Evolutionary conservation across 2,113 vertebrate genomes (phyloP).

Genomic region (Oncorhynchus nerka): DNA sequence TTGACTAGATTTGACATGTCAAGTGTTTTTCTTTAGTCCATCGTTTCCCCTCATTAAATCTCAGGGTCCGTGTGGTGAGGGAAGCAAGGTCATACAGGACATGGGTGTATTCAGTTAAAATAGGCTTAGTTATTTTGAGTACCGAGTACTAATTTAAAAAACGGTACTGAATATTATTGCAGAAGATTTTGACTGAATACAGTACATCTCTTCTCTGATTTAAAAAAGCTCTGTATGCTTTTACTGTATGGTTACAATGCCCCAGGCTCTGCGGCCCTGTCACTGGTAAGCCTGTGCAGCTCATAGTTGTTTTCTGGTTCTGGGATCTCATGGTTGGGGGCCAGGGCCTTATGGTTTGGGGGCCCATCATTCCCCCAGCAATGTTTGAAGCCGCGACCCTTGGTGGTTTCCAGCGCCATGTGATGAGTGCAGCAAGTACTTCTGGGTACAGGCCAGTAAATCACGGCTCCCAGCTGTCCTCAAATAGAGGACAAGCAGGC

Average conservation of each 20-base stretch:
- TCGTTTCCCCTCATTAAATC: not conserved
- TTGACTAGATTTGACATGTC: not conserved
- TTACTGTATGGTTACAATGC: too few relatives aligned
- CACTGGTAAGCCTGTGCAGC: not conserved
- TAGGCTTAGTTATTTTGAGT: not conserved
- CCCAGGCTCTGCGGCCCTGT: not conserved
- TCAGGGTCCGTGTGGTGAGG: not conserved
- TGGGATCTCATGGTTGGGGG: conserved; percentile 9
- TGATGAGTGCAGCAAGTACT: conserved; percentile 30
- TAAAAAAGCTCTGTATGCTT: too few relatives aligned
- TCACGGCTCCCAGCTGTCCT: conserved; percentile 59
- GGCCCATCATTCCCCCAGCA: not conserved
- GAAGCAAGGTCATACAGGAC: not conserved
- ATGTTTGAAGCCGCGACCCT: conserved; percentile 11
- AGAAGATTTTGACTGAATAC: too few relatives aligned
- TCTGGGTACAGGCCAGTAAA: conserved; percentile 41
- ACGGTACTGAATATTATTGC: too few relatives aligned
- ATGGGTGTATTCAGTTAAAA: too few relatives aligned
- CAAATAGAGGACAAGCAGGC: conserved; percentile 54
- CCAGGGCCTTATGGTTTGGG: conserved; percentile 1
- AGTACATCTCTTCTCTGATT: too few relatives aligned
- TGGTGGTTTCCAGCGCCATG: conserved; percentile 26
- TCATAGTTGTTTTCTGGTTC: conserved; percentile 19
- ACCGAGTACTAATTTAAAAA: not conserved
- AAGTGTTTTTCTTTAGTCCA: conserved; percentile 1